Conservation (phyloP, 1,140 invertebrate species). For the Brachionus sp. region DNA sequence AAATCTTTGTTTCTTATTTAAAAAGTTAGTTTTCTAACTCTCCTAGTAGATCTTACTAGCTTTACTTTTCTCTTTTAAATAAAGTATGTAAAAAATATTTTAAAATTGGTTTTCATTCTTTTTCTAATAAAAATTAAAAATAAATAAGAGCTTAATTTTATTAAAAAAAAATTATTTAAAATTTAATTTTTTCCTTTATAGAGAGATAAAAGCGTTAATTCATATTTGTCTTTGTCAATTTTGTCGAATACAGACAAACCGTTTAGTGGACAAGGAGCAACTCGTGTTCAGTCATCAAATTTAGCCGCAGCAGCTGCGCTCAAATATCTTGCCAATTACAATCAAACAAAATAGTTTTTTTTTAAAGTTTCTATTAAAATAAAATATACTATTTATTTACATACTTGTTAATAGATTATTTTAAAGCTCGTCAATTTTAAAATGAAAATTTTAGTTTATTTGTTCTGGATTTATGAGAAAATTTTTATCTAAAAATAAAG, state of each 20-base stretch:
- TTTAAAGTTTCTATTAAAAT: neutral
- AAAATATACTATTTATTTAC: neutral
- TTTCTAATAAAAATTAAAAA: too few relatives aligned
- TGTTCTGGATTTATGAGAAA: neutral
- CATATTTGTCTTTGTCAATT: constrained; percentile 18
- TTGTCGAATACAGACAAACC: constrained; percentile 2
- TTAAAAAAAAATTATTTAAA: too few relatives aligned
- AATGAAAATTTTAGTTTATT: neutral
- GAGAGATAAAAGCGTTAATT: neutral
- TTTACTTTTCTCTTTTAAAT: too few relatives aligned
- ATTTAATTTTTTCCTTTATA: neutral
- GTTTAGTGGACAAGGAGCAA: constrained; percentile 25
- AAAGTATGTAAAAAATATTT: too few relatives aligned
- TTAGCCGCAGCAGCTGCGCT: neutral
- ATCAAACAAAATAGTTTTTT: neutral
- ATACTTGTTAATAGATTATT: neutral
- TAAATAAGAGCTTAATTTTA: too few relatives aligned
- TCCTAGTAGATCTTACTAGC: too few relatives aligned
- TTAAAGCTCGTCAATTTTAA: neutral
- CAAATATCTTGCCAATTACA: neutral
- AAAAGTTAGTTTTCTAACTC: too few relatives aligned
- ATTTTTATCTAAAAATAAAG: neutral
- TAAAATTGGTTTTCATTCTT: too few relatives aligned
- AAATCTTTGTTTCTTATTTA: too few relatives aligned
- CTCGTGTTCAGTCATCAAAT: neutral